Base-by-base conservation (phyloP, 1,140 invertebrate species). In the Saccostrea echinata region DNA sequence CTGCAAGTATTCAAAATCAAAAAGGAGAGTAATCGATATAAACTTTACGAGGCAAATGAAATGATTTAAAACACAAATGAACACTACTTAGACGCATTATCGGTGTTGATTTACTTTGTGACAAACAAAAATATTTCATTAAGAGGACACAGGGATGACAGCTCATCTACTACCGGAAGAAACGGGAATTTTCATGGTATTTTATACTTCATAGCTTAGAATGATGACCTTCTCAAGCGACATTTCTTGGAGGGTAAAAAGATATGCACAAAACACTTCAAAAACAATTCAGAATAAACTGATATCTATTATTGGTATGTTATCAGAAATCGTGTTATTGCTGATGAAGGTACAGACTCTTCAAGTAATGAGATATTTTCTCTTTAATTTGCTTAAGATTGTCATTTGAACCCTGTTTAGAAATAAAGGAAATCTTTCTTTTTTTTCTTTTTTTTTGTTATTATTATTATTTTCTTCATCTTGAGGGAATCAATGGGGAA, bases 391-490 rank as follows among this genome's bases (percentile, higher is more conserved):
- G 57, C 27, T 64, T n/a, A 35, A 11, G 8, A 30, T 52, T 84
- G 57, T n/a, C 1, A 35, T 27, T 6, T 30, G n/a, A 13, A 35
- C 16, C 9, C 11, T 61, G 33, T 35, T 64, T 57, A 57, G 27
- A 57, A 84, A 64, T 21, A 61, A 12, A 52, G 51, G 21, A 52
- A 43, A 43, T 43, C 2, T 43, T 43, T 43, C 6, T 86, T 76
- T 61, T 2, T 3, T 76, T n/a, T n/a, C n/a, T n/a, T n/a, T n/a
- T n/a, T n/a, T n/a, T n/a, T n/a, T n/a, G n/a, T n/a, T n/a, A n/a
- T n/a, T n/a, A n/a, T n/a, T n/a, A n/a, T n/a, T n/a, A n/a, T 43
- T 86, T 86, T 33, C 35, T 86, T 76, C 51, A 76, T 27, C 33
- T 86, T 1, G 16, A 43, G 6, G 33, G 35, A 30, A 86, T 55